Evolutionary conservation across 92 coral and sea anemone genomes (phyloP).

Genomic region (Actinostola sp.): DNA sequence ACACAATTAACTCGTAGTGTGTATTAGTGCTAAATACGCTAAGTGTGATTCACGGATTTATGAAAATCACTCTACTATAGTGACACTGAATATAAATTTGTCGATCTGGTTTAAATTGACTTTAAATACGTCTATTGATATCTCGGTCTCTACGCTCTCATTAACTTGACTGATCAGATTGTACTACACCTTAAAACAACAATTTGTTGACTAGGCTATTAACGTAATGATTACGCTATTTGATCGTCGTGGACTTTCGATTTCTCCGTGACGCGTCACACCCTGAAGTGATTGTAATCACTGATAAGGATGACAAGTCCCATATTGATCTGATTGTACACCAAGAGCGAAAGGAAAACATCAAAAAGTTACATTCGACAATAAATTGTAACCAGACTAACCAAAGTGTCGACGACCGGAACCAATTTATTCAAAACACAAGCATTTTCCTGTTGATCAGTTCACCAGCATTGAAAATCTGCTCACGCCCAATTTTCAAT

Average conservation of each 20-base stretch:
- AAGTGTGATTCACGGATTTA: too few relatives aligned
- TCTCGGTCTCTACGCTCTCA: too few relatives aligned
- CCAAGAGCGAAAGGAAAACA: slow-evolving; percentile 8
- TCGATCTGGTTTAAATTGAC: not conserved
- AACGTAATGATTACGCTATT: not conserved
- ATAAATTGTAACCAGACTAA: slow-evolving; percentile 3
- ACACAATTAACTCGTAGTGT: too few relatives aligned
- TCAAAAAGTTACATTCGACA: not conserved
- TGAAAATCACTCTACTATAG: too few relatives aligned
- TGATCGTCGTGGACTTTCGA: not conserved
- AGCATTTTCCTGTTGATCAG: slow-evolving; percentile 26
- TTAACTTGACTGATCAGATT: too few relatives aligned
- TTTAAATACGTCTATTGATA: not conserved
- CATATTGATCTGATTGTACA: not conserved
- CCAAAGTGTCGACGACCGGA: slow-evolving; percentile 17
- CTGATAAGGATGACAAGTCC: not conserved
- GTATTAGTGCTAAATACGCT: too few relatives aligned
- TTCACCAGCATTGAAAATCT: slow-evolving; percentile 13
- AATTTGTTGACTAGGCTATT: too few relatives aligned
- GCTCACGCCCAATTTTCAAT: slow-evolving; percentile 34
- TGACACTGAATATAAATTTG: too few relatives aligned
- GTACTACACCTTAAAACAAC: too few relatives aligned
- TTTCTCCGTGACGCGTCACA: not conserved
- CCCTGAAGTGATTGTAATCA: not conserved
- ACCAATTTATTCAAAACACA: slow-evolving; percentile 26